Evolutionary conservation across 2,888 invertebrate genomes (phyloP).

Genomic region (Clostera curtula): DNA sequence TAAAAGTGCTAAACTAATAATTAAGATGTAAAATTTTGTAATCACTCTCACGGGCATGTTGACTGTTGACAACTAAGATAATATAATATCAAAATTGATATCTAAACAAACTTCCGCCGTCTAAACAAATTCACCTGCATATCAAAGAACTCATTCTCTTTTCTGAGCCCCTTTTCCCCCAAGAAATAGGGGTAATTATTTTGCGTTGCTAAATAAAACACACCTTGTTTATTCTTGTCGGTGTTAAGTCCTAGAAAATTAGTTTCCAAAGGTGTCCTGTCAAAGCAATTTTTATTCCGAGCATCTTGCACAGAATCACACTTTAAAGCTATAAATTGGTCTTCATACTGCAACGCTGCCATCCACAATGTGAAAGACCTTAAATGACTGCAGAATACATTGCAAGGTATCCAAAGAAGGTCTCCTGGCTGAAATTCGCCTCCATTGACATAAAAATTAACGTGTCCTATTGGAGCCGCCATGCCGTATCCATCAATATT

Average conservation of each 20-base stretch:
- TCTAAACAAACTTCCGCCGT: conserved; percentile 3
- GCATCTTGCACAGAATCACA: conserved; percentile 43
- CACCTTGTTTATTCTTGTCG: conserved; percentile 28
- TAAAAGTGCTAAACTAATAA: too few relatives aligned
- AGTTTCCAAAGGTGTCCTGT: conserved; percentile 28
- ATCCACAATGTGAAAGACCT: conserved; percentile 34
- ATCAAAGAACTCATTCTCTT: conserved; percentile 34
- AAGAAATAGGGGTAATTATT: conserved; percentile 44
- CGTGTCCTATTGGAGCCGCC: conserved; percentile 50
- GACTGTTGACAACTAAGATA: background rate
- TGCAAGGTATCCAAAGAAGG: conserved; percentile 31
- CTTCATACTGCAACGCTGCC: conserved; percentile 31
- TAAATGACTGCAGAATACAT: conserved; percentile 34
- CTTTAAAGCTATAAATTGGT: conserved; percentile 35
- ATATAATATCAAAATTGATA: background rate
- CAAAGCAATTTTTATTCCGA: conserved; percentile 32
- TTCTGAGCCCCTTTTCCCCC: conserved; percentile 42
- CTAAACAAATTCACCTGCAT: conserved; percentile 16
- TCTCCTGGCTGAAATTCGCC: conserved; percentile 47
- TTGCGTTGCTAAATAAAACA: conserved; percentile 35
- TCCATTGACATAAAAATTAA: conserved; percentile 55
- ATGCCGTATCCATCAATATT: conserved; percentile 54
- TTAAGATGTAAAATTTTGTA: too few relatives aligned
- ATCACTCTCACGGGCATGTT: too few relatives aligned
- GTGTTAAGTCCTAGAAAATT: conserved; percentile 34